Evolutionary conservation across 2,113 vertebrate genomes (phyloP).

Genomic region (Laterallus jamaicensis): DNA sequence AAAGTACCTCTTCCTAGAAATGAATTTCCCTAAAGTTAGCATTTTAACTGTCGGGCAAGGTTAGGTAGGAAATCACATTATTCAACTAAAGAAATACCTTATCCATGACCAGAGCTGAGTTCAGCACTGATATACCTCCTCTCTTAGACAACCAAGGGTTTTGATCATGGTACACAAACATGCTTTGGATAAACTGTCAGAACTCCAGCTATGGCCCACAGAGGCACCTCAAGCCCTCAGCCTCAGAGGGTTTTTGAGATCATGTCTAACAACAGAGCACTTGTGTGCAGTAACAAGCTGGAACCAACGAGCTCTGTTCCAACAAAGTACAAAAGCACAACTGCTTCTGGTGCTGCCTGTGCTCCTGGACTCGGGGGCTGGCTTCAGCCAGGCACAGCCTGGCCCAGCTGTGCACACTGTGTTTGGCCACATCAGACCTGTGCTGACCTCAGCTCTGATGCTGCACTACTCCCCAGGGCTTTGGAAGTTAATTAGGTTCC

Average conservation of each 20-base stretch:
- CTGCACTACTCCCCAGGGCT: fast-evolving
- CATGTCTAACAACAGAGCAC: background rate
- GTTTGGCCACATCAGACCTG: background rate
- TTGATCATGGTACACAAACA: fast-evolving
- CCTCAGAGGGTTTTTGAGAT: background rate
- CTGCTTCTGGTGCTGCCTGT: fast-evolving
- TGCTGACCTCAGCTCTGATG: fast-evolving
- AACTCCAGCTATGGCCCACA: background rate
- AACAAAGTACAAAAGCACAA: background rate
- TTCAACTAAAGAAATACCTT: background rate
- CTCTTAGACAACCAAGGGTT: background rate
- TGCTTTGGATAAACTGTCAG: background rate
- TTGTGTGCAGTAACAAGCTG: fast-evolving
- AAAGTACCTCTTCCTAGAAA: background rate
- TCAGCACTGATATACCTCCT: background rate
- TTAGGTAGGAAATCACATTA: background rate
- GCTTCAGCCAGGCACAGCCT: background rate
- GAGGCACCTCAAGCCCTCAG: background rate
- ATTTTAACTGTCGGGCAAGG: background rate
- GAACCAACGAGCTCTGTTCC: fast-evolving
- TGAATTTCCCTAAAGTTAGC: background rate
- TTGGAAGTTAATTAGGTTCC: background rate
- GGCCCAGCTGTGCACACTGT: fast-evolving
- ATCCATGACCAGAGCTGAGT: background rate
- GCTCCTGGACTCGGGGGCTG: fast-evolving